phyloP scores from a whole-genome alignment of 2,113 vertebrate species.

The Rousettus leschenaultii region DNA sequence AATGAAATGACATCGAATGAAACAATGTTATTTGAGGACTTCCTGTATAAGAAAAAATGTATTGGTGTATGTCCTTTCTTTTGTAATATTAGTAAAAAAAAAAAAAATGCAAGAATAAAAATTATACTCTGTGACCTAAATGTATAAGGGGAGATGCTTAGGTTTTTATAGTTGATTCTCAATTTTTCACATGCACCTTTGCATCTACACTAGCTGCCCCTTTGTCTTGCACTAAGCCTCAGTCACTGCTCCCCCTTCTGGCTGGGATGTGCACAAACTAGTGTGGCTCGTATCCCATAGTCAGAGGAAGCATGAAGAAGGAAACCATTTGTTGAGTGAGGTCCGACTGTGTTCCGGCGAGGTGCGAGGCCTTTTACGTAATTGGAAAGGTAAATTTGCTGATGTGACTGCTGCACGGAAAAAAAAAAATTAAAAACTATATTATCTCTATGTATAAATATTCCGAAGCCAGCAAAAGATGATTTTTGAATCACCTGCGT shows the following conservation, averaged over 20 bases:
- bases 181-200: neutral
- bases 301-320: neutral
- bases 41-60: neutral
- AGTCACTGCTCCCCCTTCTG: constrained; percentile 27
- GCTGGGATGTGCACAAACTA: neutral
- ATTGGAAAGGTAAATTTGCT: neutral
- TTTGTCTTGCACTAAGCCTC: neutral
- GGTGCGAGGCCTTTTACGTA: neutral
- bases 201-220: neutral
- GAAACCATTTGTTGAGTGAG: neutral
- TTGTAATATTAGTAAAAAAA: neutral
- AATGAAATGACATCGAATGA: neutral
- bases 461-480: neutral
- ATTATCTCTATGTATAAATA: neutral
- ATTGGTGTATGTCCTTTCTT: neutral
- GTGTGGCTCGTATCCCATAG: neutral
- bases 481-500: constrained; percentile 7
- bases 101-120: neutral
- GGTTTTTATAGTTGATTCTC: neutral
- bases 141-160: neutral
- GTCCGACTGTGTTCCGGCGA: neutral
- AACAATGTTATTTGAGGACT: neutral
- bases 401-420: neutral
- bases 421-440: neutral
- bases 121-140: neutral